Conservation (phyloP, 2,113 vertebrate genomes). For the Pangasianodon hypophthalmus region DNA sequence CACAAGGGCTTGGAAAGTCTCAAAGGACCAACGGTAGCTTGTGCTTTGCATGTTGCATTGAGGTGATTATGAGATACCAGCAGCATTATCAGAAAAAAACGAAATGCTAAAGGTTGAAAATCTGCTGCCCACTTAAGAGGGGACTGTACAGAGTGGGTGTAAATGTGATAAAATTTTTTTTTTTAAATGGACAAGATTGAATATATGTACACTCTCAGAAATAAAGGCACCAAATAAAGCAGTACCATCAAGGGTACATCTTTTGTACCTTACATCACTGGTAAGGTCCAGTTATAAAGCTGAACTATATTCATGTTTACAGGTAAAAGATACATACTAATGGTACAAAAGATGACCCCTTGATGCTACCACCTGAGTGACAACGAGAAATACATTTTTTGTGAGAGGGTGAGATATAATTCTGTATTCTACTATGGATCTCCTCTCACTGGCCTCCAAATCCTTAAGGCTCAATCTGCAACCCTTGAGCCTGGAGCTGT, state of each 20-base stretch:
- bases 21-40: neutral
- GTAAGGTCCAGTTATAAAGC: neutral
- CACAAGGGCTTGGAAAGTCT: neutral
- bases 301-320: neutral
- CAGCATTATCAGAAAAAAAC: neutral
- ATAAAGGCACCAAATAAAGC: neutral
- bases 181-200: neutral
- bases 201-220: neutral
- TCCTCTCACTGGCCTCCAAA: neutral
- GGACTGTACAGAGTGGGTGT: neutral
- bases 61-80: conserved; percentile 6
- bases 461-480: neutral
- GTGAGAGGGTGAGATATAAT: neutral
- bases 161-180: neutral
- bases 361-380: too few relatives aligned
- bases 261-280: too few relatives aligned
- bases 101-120: conserved; percentile 8
- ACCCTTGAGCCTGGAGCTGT: neutral
- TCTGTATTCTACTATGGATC: neutral
- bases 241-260: neutral
- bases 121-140: conserved; percentile 13
- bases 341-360: neutral
- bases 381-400: neutral
- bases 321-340: neutral
- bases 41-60: neutral